phyloP scores from a whole-genome alignment of 2,888 invertebrate genomes.

The Cataglyphis albicans region DNA sequence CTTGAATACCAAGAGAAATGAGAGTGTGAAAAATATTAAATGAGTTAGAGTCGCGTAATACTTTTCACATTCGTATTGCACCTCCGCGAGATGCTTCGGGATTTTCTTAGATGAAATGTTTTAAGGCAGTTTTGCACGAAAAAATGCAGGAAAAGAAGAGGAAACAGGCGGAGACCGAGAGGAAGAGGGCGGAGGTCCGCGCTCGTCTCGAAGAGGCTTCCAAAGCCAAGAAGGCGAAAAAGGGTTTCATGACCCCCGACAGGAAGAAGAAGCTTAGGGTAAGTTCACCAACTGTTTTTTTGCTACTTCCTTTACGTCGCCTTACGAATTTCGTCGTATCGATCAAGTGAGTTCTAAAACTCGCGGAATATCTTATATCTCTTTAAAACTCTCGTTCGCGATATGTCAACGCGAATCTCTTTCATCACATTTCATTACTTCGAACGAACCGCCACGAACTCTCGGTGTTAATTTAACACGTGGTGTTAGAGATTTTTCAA shows the following conservation, averaged over 20 bases:
- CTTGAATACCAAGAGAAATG: background rate
- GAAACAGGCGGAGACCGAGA: conserved; percentile 99
- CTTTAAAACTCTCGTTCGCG: conserved; percentile 27
- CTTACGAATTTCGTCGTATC: conserved; percentile 17
- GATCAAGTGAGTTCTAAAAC: background rate
- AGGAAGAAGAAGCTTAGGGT: conserved; percentile 99
- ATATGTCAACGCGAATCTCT: background rate
- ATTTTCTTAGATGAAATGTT: conserved; percentile 66
- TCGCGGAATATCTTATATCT: conserved; percentile 8
- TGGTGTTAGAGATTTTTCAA: background rate
- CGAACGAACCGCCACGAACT: background rate
- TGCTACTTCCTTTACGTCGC: conserved; percentile 27
- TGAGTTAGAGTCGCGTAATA: conserved; percentile 25
- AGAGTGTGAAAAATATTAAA: conserved; percentile 41
- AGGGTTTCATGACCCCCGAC: conserved; percentile 99
- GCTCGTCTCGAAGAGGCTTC: conserved; percentile 99
- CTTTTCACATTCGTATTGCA: conserved; percentile 28
- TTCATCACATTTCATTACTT: background rate
- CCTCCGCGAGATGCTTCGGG: conserved; percentile 39
- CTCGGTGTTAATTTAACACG: background rate
- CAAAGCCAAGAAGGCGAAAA: conserved; percentile 99
- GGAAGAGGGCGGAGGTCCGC: conserved; percentile 99
- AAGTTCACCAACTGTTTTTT: conserved; percentile 84
- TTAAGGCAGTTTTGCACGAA: conserved; percentile 76
- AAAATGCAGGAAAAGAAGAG: conserved; percentile 95